Base-by-base conservation (phyloP, 1,140 invertebrate species). In the Drosophila arizonae region DNA sequence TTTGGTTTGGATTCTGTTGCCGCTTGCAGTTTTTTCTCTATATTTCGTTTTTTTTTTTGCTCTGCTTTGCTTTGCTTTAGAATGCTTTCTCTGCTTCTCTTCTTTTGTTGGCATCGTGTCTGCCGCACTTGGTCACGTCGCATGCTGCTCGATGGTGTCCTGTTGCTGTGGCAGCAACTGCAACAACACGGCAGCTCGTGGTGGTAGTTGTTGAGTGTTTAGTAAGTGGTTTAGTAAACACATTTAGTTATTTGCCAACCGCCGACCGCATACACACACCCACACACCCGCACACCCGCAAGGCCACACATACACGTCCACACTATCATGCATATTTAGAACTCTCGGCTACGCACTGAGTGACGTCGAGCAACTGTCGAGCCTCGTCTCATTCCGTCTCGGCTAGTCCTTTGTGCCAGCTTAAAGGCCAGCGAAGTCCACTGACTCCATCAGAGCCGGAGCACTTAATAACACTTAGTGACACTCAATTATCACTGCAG, bases 201-300 rank as follows among this genome's bases (percentile, higher is more conserved):
- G 26, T 68, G 69, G 76, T 76, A 87, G 82, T 88, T 65, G 85
- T 80, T 84, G 84, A 89, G 84, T 88, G 84, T 89, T 88, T 88
- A 88, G 85, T 88, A 88, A 88, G 84, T 88, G 84, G 84, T 89
- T 88, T 88, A 88, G 84, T 89, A 88, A 88, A 88, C 84, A 88
- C 84, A 88, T 88, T 88, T 88, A 88, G 84, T 84, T 88, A 80
- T 88, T 88, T 89, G 80, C 85, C 56, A 69, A 78, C 77, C 58
- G 81, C 69, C 67, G 70, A 85, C 67, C 82, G 55, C 62, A 63
- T 56, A 48, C 65, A 78, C 66, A 55, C 62, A 51, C 21, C 58
- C 33, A 43, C 72, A 33, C 63, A 69, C 62, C 68, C 66, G 52
- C 9, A 52, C 41, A 70, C 64, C 65, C 64, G 17, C 17, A 17